Conservation (phyloP, 2,888 invertebrate genomes). For the Dinocampus coccinellae region DNA sequence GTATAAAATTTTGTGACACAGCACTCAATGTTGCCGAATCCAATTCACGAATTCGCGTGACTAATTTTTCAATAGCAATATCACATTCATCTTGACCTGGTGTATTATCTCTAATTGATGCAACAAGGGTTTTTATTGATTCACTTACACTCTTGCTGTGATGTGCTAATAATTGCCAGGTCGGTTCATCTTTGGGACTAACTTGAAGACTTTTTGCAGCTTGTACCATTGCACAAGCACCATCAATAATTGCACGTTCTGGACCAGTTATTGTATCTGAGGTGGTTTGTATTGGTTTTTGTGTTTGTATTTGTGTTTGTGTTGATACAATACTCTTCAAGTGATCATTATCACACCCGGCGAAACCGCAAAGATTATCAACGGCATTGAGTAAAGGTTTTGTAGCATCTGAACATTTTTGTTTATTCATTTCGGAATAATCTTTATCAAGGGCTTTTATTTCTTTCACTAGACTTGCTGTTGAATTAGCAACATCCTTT, state of each 20-base stretch:
- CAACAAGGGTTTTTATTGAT: slow-evolving; percentile 93
- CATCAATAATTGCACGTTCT: slow-evolving; percentile 83
- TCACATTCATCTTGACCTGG: slow-evolving; percentile 97
- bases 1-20: slow-evolving; percentile 83
- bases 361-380: slow-evolving; percentile 91
- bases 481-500: slow-evolving; percentile 96
- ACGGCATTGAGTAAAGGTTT: slow-evolving; percentile 91
- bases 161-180: slow-evolving; percentile 94
- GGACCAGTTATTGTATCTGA: slow-evolving; percentile 86
- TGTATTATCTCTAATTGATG: slow-evolving; percentile 94
- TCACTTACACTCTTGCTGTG: slow-evolving; percentile 97
- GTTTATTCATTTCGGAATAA: slow-evolving; percentile 82
- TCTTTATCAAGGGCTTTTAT: slow-evolving; percentile 92
- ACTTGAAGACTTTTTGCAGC: slow-evolving; percentile 91
- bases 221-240: slow-evolving; percentile 91
- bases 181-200: slow-evolving; percentile 90
- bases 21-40: slow-evolving; percentile 91
- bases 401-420: slow-evolving; percentile 83
- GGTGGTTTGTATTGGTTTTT: too few species aligned
- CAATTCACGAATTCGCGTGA: slow-evolving; percentile 81
- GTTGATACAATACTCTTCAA: slow-evolving; percentile 5
- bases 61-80: slow-evolving; percentile 83
- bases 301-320: too few species aligned
- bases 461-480: slow-evolving; percentile 93
- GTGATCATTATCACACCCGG: slow-evolving; percentile 65